A percentile compares a stretch with the other conserved stretches of the same genome.
Conservation (phyloP, 2,113 vertebrate genomes). For the Lepidothrix coronata region DNA sequence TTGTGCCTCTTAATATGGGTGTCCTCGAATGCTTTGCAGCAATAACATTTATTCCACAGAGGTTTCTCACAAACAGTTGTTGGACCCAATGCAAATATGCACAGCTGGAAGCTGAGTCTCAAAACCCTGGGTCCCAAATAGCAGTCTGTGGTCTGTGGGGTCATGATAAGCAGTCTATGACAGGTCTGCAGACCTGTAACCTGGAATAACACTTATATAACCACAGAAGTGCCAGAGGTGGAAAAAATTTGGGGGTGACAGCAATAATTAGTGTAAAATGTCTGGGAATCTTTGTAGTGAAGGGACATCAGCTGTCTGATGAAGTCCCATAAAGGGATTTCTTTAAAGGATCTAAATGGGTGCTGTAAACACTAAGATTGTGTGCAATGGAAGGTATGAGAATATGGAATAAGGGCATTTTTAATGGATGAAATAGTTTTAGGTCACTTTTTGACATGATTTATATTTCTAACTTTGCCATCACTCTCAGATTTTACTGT, state of each 20-base stretch:
- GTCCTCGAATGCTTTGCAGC: not conserved
- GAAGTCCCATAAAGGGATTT: not conserved
- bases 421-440: not conserved
- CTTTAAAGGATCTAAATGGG: not conserved
- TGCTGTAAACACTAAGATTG: not conserved
- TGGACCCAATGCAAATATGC: not conserved
- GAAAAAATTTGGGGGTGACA: not conserved
- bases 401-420: not conserved
- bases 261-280: not conserved
- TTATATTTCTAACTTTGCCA: not conserved
- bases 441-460: not conserved
- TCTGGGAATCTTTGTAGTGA: not conserved
- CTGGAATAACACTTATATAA: not conserved
- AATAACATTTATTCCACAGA: not conserved
- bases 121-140: not conserved
- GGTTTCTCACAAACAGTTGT: not conserved
- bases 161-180: not conserved
- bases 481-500: not conserved
- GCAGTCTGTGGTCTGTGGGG: rapidly evolving
- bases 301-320: not conserved
- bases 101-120: not conserved
- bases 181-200: not conserved
- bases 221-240: not conserved
- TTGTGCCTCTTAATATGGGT: not conserved
- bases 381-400: not conserved